These are phyloP conservation scores for Rhipidura dahli DNA, from an alignment of 2,113 vertebrate species.

Conservation along the genomic window DNA sequence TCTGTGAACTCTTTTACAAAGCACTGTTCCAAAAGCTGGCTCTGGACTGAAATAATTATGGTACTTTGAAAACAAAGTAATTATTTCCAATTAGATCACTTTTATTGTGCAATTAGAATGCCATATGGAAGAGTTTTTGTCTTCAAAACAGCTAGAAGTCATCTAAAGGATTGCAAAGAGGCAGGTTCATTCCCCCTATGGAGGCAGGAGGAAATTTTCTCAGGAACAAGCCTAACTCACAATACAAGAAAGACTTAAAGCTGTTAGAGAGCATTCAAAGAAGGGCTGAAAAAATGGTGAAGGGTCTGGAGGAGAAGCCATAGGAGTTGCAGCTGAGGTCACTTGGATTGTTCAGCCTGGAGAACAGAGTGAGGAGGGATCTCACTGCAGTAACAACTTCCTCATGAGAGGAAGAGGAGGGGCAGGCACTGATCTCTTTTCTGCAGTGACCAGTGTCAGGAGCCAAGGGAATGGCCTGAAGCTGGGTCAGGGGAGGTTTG, in stretches of 20 bases:
- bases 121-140: not conserved
- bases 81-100: conserved; percentile 36
- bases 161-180: not conserved
- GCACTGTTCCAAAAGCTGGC: not conserved
- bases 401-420: not conserved
- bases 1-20: not conserved
- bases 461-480: not conserved
- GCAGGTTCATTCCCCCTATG: not conserved
- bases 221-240: not conserved
- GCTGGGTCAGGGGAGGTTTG: not conserved
- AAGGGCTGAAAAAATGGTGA: not conserved
- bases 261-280: not conserved
- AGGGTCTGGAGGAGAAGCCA: not conserved
- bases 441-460: no score
- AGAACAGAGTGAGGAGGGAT: not conserved
- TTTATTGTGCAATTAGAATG: conserved; percentile 9
- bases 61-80: not conserved
- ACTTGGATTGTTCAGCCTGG: not conserved
- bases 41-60: not conserved
- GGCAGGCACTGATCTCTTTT: not conserved
- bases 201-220: not conserved
- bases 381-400: not conserved
- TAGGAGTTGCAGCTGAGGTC: not conserved
- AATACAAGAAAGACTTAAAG: not conserved
- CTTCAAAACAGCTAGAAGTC: not conserved